phyloP scores from a whole-genome alignment of 1,140 invertebrate species.

The Orchestia grillus region DNA sequence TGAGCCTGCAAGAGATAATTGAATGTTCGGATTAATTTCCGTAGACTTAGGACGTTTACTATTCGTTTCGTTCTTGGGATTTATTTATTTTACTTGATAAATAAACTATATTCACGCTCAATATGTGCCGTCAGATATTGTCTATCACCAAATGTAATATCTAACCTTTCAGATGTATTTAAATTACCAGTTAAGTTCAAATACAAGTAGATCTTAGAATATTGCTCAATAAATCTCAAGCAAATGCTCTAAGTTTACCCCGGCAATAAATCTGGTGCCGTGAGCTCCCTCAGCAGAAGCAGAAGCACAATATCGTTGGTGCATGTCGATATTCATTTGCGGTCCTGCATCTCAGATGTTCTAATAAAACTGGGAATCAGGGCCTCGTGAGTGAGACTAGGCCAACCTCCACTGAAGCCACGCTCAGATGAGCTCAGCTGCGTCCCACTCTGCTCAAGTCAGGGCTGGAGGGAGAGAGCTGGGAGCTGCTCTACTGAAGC shows the following conservation, averaged over 20 bases:
- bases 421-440: too few species aligned
- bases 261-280: not conserved
- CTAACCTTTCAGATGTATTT: too few species aligned
- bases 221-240: not conserved
- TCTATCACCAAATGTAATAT: too few species aligned
- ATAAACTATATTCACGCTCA: too few species aligned
- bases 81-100: too few species aligned
- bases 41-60: not conserved
- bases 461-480: too few species aligned
- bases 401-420: not conserved
- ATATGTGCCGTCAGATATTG: too few species aligned
- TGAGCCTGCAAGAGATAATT: not conserved
- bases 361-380: constrained; percentile 1
- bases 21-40: not conserved
- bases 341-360: not conserved
- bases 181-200: not conserved
- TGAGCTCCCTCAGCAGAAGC: not conserved
- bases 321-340: constrained; percentile 52
- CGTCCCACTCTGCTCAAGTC: too few species aligned
- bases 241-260: not conserved
- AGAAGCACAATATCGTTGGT: constrained; percentile 46
- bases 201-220: not conserved
- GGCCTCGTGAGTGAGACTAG: not conserved
- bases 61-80: too few species aligned
- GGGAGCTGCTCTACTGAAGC: too few species aligned